These are phyloP conservation scores for Zophobas atratus DNA, from an alignment of 1,140 invertebrate species.

Conservation along the genomic window DNA sequence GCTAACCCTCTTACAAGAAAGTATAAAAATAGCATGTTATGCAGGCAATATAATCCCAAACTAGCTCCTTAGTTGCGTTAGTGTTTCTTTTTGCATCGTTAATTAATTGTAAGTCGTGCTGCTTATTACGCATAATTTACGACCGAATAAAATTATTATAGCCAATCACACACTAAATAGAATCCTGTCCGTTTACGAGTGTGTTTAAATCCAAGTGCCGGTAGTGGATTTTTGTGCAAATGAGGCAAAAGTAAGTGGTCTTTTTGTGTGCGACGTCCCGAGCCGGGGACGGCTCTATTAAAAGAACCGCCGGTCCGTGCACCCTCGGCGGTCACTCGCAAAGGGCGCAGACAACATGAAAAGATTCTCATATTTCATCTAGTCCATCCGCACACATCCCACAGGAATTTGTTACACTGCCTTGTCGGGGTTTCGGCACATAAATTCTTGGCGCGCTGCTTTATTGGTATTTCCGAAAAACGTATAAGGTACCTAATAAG, in stretches of 20 bases:
- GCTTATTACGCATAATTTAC: too few species aligned
- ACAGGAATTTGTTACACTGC: constrained; percentile 46
- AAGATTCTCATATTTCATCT: constrained; percentile 49
- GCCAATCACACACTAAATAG: too few species aligned
- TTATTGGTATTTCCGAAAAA: constrained; percentile 48
- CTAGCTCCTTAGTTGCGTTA: too few species aligned
- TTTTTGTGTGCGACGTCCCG: neutral
- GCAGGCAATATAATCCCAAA: too few species aligned
- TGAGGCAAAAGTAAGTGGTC: constrained; percentile 13
- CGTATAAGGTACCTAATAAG: constrained; percentile 48
- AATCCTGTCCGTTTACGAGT: too few species aligned
- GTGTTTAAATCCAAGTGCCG: too few species aligned
- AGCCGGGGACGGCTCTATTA: constrained; percentile 11
- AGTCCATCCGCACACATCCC: constrained; percentile 41
- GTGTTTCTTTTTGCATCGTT: too few species aligned
- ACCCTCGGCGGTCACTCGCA: constrained; percentile 15
- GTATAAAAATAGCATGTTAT: too few species aligned
- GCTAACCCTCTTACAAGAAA: too few species aligned
- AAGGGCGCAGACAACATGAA: constrained; percentile 41
- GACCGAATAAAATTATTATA: too few species aligned
- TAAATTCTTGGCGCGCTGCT: constrained; percentile 39
- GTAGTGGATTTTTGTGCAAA: constrained; percentile 10
- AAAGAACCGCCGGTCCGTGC: constrained; percentile 10
- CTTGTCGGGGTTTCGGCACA: constrained; percentile 46
- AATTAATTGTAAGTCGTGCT: too few species aligned